These are phyloP conservation scores for Zaprionus vittiger DNA, from an alignment of 1,140 invertebrate species.

Conservation along the genomic window DNA sequence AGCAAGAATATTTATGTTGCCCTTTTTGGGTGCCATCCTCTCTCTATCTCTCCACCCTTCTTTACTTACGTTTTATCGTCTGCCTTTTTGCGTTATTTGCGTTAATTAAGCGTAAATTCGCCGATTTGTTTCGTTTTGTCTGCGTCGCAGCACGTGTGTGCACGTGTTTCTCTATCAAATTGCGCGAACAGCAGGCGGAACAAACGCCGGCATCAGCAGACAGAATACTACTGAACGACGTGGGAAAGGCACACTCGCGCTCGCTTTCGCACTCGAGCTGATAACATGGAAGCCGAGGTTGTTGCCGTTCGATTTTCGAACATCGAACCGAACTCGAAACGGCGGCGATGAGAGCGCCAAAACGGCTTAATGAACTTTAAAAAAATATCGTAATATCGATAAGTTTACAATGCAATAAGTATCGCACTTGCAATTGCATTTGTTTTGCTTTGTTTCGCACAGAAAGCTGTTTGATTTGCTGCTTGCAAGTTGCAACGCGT, in stretches of 20 bases:
- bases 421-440: not conserved
- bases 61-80: not conserved
- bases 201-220: constrained; percentile 4
- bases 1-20: not conserved
- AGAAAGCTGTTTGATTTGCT: not conserved
- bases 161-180: constrained; percentile 2
- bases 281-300: constrained; percentile 4
- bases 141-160: constrained; percentile 6
- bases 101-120: constrained; percentile 3
- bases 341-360: constrained; percentile 1
- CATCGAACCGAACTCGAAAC: not conserved
- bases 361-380: not conserved
- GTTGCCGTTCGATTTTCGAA: not conserved
- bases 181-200: not conserved
- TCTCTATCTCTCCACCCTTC: not conserved
- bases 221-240: constrained; percentile 7
- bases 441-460: not conserved
- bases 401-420: constrained; percentile 4
- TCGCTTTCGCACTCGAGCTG: not conserved
- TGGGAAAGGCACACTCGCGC: not conserved
- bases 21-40: not conserved
- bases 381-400: not conserved
- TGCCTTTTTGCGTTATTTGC: not conserved
- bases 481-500: not conserved
- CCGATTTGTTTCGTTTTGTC: not conserved